Evolutionary conservation across 1,140 invertebrate species (phyloP).

Genomic region (Drosophila subobscura): DNA sequence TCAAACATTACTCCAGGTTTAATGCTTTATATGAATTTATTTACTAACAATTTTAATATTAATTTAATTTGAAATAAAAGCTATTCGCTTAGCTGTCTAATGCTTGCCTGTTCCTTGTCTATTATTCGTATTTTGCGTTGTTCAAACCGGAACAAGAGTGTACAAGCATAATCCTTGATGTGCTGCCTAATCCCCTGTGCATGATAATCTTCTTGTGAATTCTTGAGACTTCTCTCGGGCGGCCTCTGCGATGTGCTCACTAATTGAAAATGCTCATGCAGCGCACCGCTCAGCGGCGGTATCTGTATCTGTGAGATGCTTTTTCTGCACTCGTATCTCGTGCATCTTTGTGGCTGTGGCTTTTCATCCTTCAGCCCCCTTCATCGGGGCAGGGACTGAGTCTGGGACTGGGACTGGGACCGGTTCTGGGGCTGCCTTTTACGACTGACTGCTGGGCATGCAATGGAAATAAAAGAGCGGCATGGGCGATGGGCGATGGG

Average conservation of each 20-base stretch:
- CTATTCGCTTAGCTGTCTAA: too few relatives aligned
- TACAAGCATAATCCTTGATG: too few relatives aligned
- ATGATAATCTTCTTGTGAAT: neutral
- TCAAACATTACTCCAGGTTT: too few relatives aligned
- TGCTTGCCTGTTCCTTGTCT: too few relatives aligned
- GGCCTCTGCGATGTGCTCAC: constrained; percentile 37
- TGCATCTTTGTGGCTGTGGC: constrained; percentile 52
- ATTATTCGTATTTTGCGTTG: too few relatives aligned
- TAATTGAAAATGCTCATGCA: constrained; percentile 64
- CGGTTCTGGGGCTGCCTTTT: constrained; percentile 12
- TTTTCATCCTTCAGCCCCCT: constrained; percentile 32
- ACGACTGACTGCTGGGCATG: constrained; percentile 45
- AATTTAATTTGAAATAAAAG: too few relatives aligned
- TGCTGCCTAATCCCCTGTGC: too few relatives aligned
- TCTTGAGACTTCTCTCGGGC: constrained; percentile 11
- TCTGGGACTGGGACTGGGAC: too few relatives aligned
- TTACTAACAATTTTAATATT: too few relatives aligned
- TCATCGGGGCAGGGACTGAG: too few relatives aligned
- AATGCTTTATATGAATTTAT: too few relatives aligned
- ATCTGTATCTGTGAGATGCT: constrained; percentile 58
- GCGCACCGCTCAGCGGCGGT: constrained; percentile 41
- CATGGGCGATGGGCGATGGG: constrained; percentile 33
- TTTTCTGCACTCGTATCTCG: constrained; percentile 53
- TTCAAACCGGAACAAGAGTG: too few relatives aligned
- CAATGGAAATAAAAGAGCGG: constrained; percentile 19